These are phyloP conservation scores for Cynaeus angustus DNA, from an alignment of 2,888 invertebrate species.

Conservation along the genomic window DNA sequence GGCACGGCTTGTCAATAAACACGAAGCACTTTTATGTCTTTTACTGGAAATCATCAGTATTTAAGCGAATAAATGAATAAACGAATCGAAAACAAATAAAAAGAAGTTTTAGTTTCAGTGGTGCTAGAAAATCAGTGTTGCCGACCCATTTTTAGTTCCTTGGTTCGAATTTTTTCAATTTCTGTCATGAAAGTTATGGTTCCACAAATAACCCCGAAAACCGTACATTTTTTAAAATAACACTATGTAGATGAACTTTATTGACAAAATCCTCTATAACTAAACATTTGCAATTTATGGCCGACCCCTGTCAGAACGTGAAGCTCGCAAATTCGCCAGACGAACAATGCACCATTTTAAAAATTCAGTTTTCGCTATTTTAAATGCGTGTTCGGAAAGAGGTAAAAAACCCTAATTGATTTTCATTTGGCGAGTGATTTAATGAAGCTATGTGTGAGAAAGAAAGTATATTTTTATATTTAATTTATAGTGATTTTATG, in stretches of 20 bases:
- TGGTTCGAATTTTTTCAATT: conserved; percentile 28
- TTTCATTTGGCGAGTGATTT: conserved; percentile 27
- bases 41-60: no score
- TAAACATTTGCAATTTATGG: conserved; percentile 39
- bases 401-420: conserved; percentile 14
- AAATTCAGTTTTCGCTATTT: conserved; percentile 35
- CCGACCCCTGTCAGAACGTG: conserved; percentile 35
- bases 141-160: no score
- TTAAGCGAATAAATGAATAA: no score
- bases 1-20: no score
- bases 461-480: conserved; percentile 24
- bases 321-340: conserved; percentile 24
- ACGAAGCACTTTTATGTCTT: no score
- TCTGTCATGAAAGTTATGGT: background rate
- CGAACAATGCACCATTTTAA: conserved; percentile 32
- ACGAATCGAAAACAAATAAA: no score
- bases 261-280: conserved; percentile 35
- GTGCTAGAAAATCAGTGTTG: no score
- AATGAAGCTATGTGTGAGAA: conserved; percentile 11
- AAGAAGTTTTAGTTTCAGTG: no score
- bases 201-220: conserved; percentile 25
- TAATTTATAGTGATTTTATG: conserved; percentile 43
- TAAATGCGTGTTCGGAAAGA: conserved; percentile 28
- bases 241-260: conserved; percentile 36
- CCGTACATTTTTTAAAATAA: conserved; percentile 34